Evolutionary conservation across 2,113 vertebrate genomes (phyloP).

Genomic region (Festucalex cinctus): DNA sequence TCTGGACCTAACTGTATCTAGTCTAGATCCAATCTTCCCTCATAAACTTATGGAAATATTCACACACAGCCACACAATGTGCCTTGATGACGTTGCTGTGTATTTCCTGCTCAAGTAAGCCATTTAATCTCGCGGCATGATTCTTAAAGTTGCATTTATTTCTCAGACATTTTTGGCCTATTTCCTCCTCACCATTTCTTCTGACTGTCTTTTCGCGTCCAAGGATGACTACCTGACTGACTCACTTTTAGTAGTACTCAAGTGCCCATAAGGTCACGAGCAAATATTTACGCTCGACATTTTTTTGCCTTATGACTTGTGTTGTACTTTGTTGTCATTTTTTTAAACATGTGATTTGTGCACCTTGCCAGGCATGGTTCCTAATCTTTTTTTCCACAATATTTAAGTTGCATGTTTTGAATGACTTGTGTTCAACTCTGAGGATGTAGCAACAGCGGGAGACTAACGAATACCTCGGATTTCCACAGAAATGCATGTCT

Average conservation of each 20-base stretch:
- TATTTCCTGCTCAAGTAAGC: slow-evolving; percentile 29
- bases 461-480: slow-evolving; percentile 68
- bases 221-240: slow-evolving; percentile 24
- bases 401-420: slow-evolving; percentile 68
- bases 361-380: slow-evolving; percentile 69
- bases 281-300: slow-evolving; percentile 31
- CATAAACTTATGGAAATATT: neutral
- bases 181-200: slow-evolving; percentile 19
- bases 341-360: slow-evolving; percentile 54
- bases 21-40: neutral
- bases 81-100: slow-evolving; percentile 62
- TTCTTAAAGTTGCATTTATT: slow-evolving; percentile 1
- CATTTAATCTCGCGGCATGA: slow-evolving; percentile 20
- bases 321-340: slow-evolving; percentile 66
- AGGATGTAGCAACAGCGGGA: slow-evolving; percentile 69
- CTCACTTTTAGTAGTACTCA: slow-evolving; percentile 23
- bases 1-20: neutral
- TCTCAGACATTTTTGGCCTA: slow-evolving; percentile 11
- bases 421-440: slow-evolving; percentile 57
- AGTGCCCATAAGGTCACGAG: slow-evolving; percentile 43
- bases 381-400: slow-evolving; percentile 52
- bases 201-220: slow-evolving; percentile 11
- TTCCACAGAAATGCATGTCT: slow-evolving; percentile 63
- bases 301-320: slow-evolving; percentile 56
- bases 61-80: slow-evolving; percentile 50